These are phyloP conservation scores for Leucoptera coffeella DNA, from an alignment of 2,888 invertebrate species.

Conservation along the genomic window DNA sequence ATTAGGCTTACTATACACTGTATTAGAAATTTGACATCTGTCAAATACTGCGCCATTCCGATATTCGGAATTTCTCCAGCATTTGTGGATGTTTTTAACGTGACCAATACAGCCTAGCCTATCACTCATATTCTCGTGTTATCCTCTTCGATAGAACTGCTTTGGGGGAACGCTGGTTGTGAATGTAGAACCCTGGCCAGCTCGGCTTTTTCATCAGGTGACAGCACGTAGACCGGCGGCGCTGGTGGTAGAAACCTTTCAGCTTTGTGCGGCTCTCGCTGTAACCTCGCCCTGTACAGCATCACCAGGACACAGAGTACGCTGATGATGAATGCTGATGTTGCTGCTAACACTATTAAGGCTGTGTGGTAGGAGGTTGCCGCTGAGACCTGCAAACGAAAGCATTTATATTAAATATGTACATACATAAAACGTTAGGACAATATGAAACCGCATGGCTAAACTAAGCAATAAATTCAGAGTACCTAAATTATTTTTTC, in stretches of 20 bases:
- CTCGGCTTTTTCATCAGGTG: constrained; percentile 58
- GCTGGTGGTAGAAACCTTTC: constrained; percentile 58
- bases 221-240: constrained; percentile 63
- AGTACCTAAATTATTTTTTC: too few relatives aligned
- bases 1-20: too few relatives aligned
- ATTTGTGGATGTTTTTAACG: too few relatives aligned
- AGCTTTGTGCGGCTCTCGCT: constrained; percentile 43
- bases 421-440: too few relatives aligned
- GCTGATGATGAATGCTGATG: constrained; percentile 74
- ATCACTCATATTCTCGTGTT: constrained; percentile 25
- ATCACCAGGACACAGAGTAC: constrained; percentile 68
- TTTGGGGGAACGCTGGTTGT: constrained; percentile 23
- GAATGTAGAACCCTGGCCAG: constrained; percentile 32
- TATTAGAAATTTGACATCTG: too few relatives aligned
- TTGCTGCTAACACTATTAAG: constrained; percentile 69
- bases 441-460: too few relatives aligned
- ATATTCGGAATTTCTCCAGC: too few relatives aligned
- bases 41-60: too few relatives aligned
- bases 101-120: too few relatives aligned
- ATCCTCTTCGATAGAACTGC: constrained; percentile 13
- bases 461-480: too few relatives aligned
- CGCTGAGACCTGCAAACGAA: constrained; percentile 39
- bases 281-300: constrained; percentile 59
- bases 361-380: constrained; percentile 71
- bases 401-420: constrained; percentile 1